Evolutionary conservation across 2,797 vertebrate genomes (phyloP).

Genomic region (Chelonia mydas): DNA sequence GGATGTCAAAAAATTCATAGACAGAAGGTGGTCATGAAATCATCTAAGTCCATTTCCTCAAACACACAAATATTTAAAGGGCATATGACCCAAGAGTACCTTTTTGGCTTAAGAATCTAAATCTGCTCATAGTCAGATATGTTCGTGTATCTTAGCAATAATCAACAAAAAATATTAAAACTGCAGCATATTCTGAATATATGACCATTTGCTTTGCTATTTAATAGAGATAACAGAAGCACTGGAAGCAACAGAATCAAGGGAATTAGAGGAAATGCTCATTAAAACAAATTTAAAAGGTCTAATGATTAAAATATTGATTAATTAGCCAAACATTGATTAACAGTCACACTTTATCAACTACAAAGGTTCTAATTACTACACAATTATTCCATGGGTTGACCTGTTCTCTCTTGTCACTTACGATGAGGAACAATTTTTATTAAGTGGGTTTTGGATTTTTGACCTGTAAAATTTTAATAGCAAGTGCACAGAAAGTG

Average conservation of each 20-base stretch:
- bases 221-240: slow-evolving; percentile 87
- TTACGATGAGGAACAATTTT: slow-evolving; percentile 97
- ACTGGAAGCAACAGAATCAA: slow-evolving; percentile 85
- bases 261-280: slow-evolving; percentile 95
- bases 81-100: neutral
- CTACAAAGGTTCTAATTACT: slow-evolving; percentile 96
- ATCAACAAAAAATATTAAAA: slow-evolving; percentile 37
- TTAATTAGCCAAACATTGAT: slow-evolving; percentile 99
- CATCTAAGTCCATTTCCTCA: neutral
- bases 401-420: slow-evolving; percentile 94
- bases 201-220: slow-evolving; percentile 80
- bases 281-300: slow-evolving; percentile 93
- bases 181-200: slow-evolving; percentile 19
- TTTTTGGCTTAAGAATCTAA: slow-evolving; percentile 23
- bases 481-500: slow-evolving; percentile 91
- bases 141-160: neutral
- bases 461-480: slow-evolving; percentile 99
- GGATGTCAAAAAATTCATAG: neutral
- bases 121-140: slow-evolving; percentile 23
- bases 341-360: slow-evolving; percentile 98
- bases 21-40: neutral
- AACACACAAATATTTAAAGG: slow-evolving; percentile 5
- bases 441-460: slow-evolving; percentile 98
- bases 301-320: slow-evolving; percentile 99
- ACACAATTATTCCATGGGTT: slow-evolving; percentile 91